phyloP scores from a whole-genome alignment of 2,888 invertebrate genomes.

The Drosophila stalkeri region DNA sequence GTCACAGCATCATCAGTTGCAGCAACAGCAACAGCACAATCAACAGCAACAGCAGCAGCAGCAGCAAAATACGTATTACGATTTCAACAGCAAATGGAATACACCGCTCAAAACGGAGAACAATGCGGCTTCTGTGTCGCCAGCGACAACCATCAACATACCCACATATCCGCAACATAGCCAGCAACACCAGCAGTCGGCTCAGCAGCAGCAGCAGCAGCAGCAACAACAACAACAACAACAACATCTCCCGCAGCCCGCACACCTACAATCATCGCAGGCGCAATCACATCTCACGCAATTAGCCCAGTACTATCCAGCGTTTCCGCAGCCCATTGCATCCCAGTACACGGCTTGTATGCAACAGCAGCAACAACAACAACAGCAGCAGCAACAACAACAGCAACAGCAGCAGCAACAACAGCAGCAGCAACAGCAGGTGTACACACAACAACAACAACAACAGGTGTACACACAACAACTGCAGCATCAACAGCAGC shows the following conservation, averaged over 20 bases:
- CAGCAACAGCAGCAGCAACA: constrained; percentile 78
- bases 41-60: constrained; percentile 85
- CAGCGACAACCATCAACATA: constrained; percentile 82
- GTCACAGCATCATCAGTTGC: constrained; percentile 75
- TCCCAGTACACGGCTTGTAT: constrained; percentile 84
- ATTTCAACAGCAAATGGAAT: constrained; percentile 94
- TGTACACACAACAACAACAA: constrained; percentile 64
- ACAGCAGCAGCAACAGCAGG: constrained; percentile 71
- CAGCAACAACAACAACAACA: constrained; percentile 81
- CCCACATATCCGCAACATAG: constrained; percentile 85
- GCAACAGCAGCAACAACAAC: constrained; percentile 81
- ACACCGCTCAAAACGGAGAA: constrained; percentile 86
- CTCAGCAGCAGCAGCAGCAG: constrained; percentile 83
- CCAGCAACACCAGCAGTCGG: constrained; percentile 73
- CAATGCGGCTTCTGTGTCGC: constrained; percentile 81
- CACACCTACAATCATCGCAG: constrained; percentile 92
- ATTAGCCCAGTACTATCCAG: constrained; percentile 84
- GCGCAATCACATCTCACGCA: constrained; percentile 89
- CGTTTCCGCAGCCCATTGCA: constrained; percentile 84
- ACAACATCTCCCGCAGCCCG: constrained; percentile 88
- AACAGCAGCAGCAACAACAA: constrained; percentile 74
- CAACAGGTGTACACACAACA: constrained; percentile 72
- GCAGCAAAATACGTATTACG: constrained; percentile 88
- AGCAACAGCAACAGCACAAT: constrained; percentile 77
- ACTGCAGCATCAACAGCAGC: constrained; percentile 67